These are phyloP conservation scores for Andrena dorsata DNA, from an alignment of 2,888 invertebrate species.

Conservation along the genomic window DNA sequence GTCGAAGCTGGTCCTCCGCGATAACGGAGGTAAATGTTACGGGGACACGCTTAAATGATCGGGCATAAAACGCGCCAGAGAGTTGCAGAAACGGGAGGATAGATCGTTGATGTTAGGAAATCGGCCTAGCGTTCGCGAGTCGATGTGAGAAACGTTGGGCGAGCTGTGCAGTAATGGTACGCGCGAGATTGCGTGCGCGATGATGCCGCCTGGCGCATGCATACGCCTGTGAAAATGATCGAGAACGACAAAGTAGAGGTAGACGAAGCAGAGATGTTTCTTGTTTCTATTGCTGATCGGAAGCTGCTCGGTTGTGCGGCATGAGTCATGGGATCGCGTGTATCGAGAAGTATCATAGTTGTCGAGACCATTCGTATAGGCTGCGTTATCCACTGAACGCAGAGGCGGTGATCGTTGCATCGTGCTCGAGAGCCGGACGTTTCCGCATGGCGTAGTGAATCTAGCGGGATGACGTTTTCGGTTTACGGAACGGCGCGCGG, in stretches of 20 bases:
- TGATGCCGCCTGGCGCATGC: constrained; percentile 52
- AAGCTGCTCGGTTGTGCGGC: constrained; percentile 28
- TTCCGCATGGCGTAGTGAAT: background rate
- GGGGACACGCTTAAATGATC: background rate
- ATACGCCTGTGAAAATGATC: constrained; percentile 26
- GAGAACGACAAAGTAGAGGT: constrained; percentile 9
- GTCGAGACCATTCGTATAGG: constrained; percentile 55
- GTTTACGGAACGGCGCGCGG: background rate
- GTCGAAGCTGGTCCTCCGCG: background rate
- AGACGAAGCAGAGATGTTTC: constrained; percentile 17
- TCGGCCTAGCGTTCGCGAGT: background rate
- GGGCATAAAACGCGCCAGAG: background rate
- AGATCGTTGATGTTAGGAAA: constrained; percentile 6
- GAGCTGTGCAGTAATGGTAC: constrained; percentile 13
- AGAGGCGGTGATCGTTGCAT: background rate
- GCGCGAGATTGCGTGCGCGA: constrained; percentile 17
- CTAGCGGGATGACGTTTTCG: background rate
- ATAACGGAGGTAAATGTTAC: background rate
- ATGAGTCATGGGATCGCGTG: constrained; percentile 38
- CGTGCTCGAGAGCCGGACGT: background rate
- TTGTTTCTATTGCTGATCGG: background rate
- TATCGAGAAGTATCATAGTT: constrained; percentile 22
- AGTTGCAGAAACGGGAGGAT: background rate
- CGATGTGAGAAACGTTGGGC: constrained; percentile 6
- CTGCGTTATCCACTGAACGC: too few relatives aligned